Evolutionary conservation across 2,888 invertebrate species (phyloP).

Genomic region (Caenorhabditis wallacei): DNA sequence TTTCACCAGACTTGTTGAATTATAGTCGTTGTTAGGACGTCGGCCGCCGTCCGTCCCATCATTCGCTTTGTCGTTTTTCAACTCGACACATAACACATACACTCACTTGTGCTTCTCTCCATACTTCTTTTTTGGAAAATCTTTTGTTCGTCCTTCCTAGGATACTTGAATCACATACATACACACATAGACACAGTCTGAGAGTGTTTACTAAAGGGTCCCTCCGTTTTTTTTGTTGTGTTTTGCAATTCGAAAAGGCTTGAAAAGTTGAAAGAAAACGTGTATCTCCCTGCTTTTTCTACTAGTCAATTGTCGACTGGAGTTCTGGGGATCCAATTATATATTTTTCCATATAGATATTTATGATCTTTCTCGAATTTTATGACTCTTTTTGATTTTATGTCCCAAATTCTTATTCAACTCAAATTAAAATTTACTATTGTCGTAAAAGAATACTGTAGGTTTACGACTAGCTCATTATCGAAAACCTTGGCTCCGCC

Average conservation of each 20-base stretch:
- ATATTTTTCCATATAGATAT: slow-evolving; percentile 7
- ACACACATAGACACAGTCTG: slow-evolving; percentile 54
- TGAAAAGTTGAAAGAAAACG: slow-evolving; percentile 8
- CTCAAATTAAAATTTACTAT: not conserved
- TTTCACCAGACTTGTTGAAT: too few species aligned
- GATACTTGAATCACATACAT: slow-evolving; percentile 60
- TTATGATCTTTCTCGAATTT: slow-evolving; percentile 8
- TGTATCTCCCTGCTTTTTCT: not conserved
- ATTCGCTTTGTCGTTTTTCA: slow-evolving; percentile 45
- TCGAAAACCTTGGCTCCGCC: slow-evolving; percentile 5
- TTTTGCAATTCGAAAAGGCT: slow-evolving; percentile 22
- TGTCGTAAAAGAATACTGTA: not conserved
- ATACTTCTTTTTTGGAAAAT: slow-evolving; percentile 50
- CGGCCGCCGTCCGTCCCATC: slow-evolving; percentile 7
- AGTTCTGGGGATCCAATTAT: slow-evolving; percentile 30
- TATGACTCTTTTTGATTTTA: not conserved
- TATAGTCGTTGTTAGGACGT: not conserved
- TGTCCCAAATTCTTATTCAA: not conserved
- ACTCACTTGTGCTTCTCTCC: slow-evolving; percentile 50
- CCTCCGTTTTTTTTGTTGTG: slow-evolving; percentile 29
- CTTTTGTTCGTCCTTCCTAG: slow-evolving; percentile 63
- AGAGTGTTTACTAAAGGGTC: slow-evolving; percentile 44
- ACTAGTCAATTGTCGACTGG: not conserved
- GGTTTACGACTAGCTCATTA: not conserved
- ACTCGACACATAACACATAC: slow-evolving; percentile 63